Conservation (phyloP, 2,888 invertebrate species). For the Ichneumoninae sp. region DNA sequence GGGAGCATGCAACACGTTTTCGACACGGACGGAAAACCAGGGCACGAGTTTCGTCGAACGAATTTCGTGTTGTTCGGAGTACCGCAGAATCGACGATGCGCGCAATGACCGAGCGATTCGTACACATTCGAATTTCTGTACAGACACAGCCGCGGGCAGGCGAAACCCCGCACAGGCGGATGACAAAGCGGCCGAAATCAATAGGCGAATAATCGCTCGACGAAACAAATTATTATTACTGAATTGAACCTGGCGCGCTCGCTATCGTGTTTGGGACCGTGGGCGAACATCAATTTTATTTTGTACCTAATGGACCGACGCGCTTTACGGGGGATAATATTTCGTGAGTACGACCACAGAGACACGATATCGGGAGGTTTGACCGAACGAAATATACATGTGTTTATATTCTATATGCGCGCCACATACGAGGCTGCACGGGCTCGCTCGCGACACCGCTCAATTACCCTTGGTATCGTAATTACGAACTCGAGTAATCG, state of each 20-base stretch:
- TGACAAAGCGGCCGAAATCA: slow-evolving; percentile 71
- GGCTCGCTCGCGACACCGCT: slow-evolving; percentile 68
- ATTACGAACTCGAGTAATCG: slow-evolving; percentile 73
- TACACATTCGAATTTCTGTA: neutral
- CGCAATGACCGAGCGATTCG: slow-evolving; percentile 5
- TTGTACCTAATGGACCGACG: slow-evolving; percentile 61
- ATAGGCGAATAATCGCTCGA: slow-evolving; percentile 70
- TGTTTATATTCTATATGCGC: slow-evolving; percentile 20
- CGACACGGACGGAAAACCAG: too few species aligned
- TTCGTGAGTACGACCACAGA: slow-evolving; percentile 54
- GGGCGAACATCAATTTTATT: slow-evolving; percentile 64
- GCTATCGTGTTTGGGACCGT: slow-evolving; percentile 4
- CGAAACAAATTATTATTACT: slow-evolving; percentile 74
- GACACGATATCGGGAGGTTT: slow-evolving; percentile 44
- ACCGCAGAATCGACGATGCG: neutral
- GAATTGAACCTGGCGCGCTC: slow-evolving; percentile 61
- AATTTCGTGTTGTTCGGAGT: neutral
- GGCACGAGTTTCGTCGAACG: neutral
- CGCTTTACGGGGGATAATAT: slow-evolving; percentile 66
- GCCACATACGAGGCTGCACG: slow-evolving; percentile 26
- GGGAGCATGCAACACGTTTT: too few species aligned
- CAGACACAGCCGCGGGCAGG: neutral
- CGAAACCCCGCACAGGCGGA: neutral
- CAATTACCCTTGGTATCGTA: slow-evolving; percentile 72
- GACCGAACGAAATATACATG: slow-evolving; percentile 24